Evolutionary conservation across 2,113 vertebrate species (phyloP).

Genomic region (Bubo scandiacus): DNA sequence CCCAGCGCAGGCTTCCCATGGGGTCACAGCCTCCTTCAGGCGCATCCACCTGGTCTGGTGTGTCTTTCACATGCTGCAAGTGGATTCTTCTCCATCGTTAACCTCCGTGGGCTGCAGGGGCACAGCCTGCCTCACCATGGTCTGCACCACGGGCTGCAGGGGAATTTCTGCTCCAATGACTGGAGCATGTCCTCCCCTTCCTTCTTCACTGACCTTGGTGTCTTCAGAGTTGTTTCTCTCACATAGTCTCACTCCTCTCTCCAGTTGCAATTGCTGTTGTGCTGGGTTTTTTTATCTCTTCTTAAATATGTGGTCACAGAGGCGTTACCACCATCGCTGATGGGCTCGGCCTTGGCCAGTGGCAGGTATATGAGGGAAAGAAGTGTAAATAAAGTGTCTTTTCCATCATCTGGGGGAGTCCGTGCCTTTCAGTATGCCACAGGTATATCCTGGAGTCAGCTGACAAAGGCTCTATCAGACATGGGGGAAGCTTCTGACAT

Average conservation of each 20-base stretch:
- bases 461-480: not conserved
- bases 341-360: not conserved
- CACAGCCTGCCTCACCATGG: accelerated
- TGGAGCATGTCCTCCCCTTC: not conserved
- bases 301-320: not conserved
- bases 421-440: too few relatives aligned
- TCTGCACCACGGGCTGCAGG: not conserved
- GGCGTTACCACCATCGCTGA: not conserved
- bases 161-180: not conserved
- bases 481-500: not conserved
- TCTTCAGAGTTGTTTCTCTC: not conserved
- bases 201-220: not conserved
- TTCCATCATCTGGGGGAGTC: too few relatives aligned
- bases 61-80: not conserved
- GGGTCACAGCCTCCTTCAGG: too few relatives aligned
- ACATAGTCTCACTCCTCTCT: not conserved
- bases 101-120: accelerated
- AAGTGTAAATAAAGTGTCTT: too few relatives aligned
- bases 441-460: not conserved
- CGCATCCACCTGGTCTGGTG: too few relatives aligned
- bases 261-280: not conserved
- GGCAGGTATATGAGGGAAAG: not conserved
- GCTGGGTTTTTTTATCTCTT: not conserved
- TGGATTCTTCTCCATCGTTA: not conserved
- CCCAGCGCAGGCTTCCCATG: not conserved